Percentiles rank a stretch among this genome's conserved stretches.
These are phyloP conservation scores for Podilymbus podiceps DNA, from an alignment of 2,113 vertebrate genomes.

Conservation along the genomic window DNA sequence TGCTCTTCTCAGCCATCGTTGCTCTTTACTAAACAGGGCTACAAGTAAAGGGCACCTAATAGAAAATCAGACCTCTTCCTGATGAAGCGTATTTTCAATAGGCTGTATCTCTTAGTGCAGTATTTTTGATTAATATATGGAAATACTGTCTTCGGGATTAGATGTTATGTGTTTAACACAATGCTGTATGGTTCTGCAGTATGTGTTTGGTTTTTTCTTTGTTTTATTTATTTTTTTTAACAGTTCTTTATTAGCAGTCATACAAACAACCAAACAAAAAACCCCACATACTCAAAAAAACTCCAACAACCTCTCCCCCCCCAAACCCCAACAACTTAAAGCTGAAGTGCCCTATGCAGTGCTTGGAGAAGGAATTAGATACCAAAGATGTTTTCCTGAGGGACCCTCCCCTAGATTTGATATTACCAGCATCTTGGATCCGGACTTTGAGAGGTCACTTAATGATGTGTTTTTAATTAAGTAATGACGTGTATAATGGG, in stretches of 20 bases:
- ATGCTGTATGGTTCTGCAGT: neutral
- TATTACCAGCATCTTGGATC: neutral
- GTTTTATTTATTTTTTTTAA: too few species aligned
- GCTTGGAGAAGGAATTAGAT: neutral
- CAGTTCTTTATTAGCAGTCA: too few species aligned
- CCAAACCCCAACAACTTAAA: neutral
- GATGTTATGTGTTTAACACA: neutral
- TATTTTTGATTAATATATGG: neutral
- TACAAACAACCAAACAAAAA: neutral
- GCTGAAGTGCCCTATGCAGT: neutral
- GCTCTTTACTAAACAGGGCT: neutral
- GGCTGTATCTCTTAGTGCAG: neutral
- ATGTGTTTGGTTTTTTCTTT: too few species aligned
- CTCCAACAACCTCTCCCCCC: too few species aligned
- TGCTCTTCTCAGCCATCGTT: neutral
- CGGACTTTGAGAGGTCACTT: neutral
- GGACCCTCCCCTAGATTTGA: neutral
- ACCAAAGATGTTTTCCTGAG: neutral
- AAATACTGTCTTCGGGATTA: neutral
- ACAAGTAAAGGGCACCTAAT: neutral
- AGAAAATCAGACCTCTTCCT: neutral
- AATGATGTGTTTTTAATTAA: neutral
- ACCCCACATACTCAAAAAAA: too few species aligned
- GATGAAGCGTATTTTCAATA: neutral
- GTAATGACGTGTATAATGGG: neutral